Conservation (phyloP, 2,113 vertebrate genomes). For the Oophaga pumilio region DNA sequence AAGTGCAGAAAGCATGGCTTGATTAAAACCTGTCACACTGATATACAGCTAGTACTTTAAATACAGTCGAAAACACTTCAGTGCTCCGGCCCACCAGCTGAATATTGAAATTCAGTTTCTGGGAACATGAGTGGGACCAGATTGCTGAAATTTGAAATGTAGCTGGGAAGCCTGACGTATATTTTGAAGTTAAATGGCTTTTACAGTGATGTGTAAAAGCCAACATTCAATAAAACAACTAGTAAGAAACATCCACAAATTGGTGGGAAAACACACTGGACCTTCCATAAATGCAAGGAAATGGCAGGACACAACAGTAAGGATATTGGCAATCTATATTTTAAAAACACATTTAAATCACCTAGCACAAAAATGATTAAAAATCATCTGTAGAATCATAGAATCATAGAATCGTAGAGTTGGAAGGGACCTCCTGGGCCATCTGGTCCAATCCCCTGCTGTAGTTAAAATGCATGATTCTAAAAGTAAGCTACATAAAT, state of each 20-base stretch:
- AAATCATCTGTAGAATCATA: no score
- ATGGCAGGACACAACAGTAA: background rate
- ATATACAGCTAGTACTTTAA: slow-evolving; percentile 25
- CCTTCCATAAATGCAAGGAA: background rate
- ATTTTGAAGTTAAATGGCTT: slow-evolving; percentile 27
- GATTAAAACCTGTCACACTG: slow-evolving; percentile 36
- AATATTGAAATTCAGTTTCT: slow-evolving; percentile 49
- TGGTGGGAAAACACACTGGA: background rate
- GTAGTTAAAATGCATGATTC: background rate
- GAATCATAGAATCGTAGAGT: no score
- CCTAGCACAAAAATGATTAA: background rate
- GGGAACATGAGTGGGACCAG: slow-evolving; percentile 54
- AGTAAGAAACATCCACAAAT: slow-evolving; percentile 1
- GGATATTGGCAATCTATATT: background rate
- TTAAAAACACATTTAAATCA: background rate
- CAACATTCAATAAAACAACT: background rate
- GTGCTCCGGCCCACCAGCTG: slow-evolving; percentile 32
- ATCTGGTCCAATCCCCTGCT: no score
- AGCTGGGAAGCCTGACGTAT: slow-evolving; percentile 24
- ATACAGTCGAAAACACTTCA: slow-evolving; percentile 23
- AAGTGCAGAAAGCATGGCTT: background rate
- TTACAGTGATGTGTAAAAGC: slow-evolving; percentile 36
- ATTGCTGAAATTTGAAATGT: slow-evolving; percentile 47
- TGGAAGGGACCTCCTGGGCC: no score
- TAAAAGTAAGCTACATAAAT: background rate